Evolutionary conservation across 2,888 invertebrate genomes (phyloP).

Genomic region (Dioctria linearis): DNA sequence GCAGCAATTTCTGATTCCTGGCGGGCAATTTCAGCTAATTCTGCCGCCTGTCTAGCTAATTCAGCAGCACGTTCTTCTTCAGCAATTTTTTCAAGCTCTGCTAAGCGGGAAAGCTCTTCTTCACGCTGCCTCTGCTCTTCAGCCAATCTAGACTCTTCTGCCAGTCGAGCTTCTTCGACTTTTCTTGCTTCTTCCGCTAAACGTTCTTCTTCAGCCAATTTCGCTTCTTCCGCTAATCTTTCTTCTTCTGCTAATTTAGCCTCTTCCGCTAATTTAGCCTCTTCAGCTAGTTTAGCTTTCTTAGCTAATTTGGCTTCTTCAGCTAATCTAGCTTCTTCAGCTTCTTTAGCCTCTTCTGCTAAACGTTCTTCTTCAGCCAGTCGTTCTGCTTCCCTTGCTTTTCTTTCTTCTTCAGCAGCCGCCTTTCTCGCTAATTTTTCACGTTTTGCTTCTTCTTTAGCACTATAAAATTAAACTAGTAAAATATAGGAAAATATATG

Average conservation of each 20-base stretch:
- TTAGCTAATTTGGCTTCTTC: conserved; percentile 68
- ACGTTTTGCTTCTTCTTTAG: conserved; percentile 62
- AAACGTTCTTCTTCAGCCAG: conserved; percentile 71
- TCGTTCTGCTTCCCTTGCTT: conserved; percentile 68
- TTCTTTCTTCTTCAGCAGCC: conserved; percentile 68
- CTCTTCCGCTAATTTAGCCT: conserved; percentile 69
- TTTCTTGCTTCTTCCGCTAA: conserved; percentile 70
- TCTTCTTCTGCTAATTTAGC: conserved; percentile 68
- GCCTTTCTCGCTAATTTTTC: conserved; percentile 63
- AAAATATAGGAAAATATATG: not conserved
- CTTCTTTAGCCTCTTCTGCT: conserved; percentile 62
- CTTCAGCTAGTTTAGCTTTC: conserved; percentile 67
- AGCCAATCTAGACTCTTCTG: conserved; percentile 57
- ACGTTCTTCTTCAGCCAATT: conserved; percentile 70
- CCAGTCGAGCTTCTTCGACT: conserved; percentile 63
- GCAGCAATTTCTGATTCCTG: conserved; percentile 77
- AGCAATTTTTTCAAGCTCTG: conserved; percentile 71
- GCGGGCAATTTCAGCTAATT: conserved; percentile 78
- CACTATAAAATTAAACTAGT: conserved; percentile 20
- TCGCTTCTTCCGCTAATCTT: conserved; percentile 69
- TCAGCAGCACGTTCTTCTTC: conserved; percentile 73
- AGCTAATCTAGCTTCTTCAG: conserved; percentile 57
- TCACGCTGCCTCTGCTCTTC: conserved; percentile 70
- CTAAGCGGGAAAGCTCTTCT: conserved; percentile 72
- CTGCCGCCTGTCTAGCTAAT: conserved; percentile 80